Evolutionary conservation across 1,140 invertebrate species (phyloP).

Genomic region (Aphis craccivora): DNA sequence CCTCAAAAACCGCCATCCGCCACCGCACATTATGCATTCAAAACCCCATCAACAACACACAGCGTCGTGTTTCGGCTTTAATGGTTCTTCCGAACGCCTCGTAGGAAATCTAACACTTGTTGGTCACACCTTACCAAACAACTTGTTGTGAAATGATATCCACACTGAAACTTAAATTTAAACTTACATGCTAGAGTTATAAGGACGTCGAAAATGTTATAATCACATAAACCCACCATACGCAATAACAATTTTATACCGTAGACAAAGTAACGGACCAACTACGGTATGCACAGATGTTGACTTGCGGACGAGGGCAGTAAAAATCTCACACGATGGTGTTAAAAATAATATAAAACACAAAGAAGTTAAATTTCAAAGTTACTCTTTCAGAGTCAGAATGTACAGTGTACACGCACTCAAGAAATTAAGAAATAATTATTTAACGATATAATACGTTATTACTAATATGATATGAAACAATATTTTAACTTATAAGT

Average conservation of each 20-base stretch:
- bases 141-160: conserved; percentile 49
- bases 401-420: background rate
- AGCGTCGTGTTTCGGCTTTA: conserved; percentile 52
- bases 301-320: background rate
- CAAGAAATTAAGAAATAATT: background rate
- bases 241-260: background rate
- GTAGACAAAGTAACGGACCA: background rate
- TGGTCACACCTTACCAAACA: conserved; percentile 48
- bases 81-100: conserved; percentile 42
- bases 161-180: background rate
- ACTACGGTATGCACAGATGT: background rate
- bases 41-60: conserved; percentile 55
- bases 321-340: background rate
- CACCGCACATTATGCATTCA: conserved; percentile 55
- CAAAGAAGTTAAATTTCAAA: background rate
- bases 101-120: conserved; percentile 57
- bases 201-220: background rate
- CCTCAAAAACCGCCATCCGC: conserved; percentile 48
- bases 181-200: background rate
- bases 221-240: background rate
- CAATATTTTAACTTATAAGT: background rate
- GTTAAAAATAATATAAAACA: conserved; percentile 18
- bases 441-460: background rate
- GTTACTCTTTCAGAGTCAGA: background rate
- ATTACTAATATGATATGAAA: too few relatives aligned